Base-by-base conservation (phyloP, 2,797 vertebrate genomes). In the Etheostoma perlongum region DNA sequence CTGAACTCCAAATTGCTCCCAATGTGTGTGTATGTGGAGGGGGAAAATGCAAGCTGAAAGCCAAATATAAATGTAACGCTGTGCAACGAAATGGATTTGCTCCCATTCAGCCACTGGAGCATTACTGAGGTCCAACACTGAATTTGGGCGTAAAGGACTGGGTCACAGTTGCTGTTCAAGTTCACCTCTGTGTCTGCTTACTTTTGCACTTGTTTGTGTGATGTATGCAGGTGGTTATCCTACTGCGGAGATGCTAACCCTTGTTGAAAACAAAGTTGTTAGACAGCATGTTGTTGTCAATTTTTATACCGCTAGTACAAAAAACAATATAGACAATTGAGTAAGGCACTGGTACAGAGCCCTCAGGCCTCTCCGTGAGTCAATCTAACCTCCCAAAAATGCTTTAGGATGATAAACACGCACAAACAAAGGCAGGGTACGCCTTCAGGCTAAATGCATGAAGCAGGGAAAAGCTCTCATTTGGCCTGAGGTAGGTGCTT, bases 261-360 rank as follows among this genome's bases (percentile, higher is more conserved):
- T 18, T 14, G 55, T 46, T 49, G 30, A 13, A 18, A 64, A 64
- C 55, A 23, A 71, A 42, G 46, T 49, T 63, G 42, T 70, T 40
- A 25, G 23, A 68, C 27, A 55, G 42, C 59, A 30, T 40, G 8
- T 44, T 42, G 18, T 57, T 53, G 16, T 60, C 25, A 66, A 58
- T 69, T 64, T 52, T 52, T 64, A 48, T 30, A 18, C 12, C 4
- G 11, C 44, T 57, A 5, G 18, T 52, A 18, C 9, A 58, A 49
- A 51, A 70, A 16, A 48, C 46, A 33, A 60, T 14, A 8, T 2
- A 13, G 25, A 57, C 10, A 48, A 23, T 6, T 13, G n/a, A 71
- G 16, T 33, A 33, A 53, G 12, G 25, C 14, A 6, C 6, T 14
- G 25, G 27, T 25, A 23, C 46, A 30, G n/a, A 44, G 33, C 44